A percentile compares a stretch with the other conserved stretches of the same genome.
These are phyloP conservation scores for Bagarius yarrelli DNA, from an alignment of 2,113 vertebrate genomes.

Conservation along the genomic window DNA sequence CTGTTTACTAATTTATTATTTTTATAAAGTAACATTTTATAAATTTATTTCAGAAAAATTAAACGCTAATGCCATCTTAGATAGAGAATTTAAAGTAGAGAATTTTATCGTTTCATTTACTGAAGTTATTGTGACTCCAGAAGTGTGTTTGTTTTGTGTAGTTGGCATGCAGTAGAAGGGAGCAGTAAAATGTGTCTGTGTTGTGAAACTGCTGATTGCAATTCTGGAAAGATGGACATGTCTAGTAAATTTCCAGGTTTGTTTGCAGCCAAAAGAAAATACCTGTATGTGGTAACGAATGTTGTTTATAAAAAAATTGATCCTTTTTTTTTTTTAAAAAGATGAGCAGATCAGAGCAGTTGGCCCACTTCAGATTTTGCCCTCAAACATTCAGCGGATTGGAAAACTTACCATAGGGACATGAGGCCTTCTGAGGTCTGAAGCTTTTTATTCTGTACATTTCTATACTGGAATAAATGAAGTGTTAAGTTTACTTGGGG, in stretches of 20 bases:
- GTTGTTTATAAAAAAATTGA: not conserved
- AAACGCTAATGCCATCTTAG: not conserved
- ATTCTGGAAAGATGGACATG: not conserved
- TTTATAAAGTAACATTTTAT: not conserved
- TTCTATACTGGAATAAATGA: not conserved
- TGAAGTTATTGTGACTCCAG: not conserved
- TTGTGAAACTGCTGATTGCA: slow-evolving; percentile 52
- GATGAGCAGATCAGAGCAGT: slow-evolving; percentile 25
- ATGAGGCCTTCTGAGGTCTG: slow-evolving; percentile 6
- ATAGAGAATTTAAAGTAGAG: too few species aligned
- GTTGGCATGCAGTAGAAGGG: slow-evolving; percentile 55
- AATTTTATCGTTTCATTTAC: too few species aligned
- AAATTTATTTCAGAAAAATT: not conserved
- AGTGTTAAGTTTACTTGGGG: not conserved
- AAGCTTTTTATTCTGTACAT: not conserved
- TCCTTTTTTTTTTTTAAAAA: slow-evolving; percentile 33
- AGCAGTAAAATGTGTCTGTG: slow-evolving; percentile 54
- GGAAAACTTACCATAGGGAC: slow-evolving; percentile 38
- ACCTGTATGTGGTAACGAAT: not conserved
- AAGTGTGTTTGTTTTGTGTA: slow-evolving; percentile 28
- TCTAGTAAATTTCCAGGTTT: slow-evolving; percentile 35
- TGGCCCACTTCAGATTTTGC: slow-evolving; percentile 44
- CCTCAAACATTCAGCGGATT: slow-evolving; percentile 31
- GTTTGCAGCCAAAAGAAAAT: not conserved
- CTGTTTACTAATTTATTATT: not conserved